Evolutionary conservation across 1,140 invertebrate species (phyloP).

Genomic region (Drosophila mojavensis): DNA sequence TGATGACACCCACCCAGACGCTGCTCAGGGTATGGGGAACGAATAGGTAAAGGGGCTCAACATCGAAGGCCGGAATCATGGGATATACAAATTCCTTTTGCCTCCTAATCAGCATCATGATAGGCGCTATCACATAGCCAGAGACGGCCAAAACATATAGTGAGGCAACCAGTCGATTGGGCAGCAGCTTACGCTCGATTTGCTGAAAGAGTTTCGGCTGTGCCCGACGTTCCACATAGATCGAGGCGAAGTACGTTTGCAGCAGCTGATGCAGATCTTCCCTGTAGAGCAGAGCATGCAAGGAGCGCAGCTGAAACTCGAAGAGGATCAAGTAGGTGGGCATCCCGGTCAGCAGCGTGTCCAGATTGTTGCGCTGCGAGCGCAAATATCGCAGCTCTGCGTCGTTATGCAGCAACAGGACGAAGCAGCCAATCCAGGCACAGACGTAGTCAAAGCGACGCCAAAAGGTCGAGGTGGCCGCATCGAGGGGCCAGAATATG

Average conservation of each 20-base stretch:
- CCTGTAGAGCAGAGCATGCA: constrained; percentile 35
- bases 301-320: constrained; percentile 61
- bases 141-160: constrained; percentile 54
- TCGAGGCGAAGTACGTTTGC: constrained; percentile 56
- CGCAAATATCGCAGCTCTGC: constrained; percentile 69
- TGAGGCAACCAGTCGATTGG: constrained; percentile 52
- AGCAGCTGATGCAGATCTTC: constrained; percentile 46
- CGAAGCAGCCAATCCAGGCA: constrained; percentile 31
- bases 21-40: constrained; percentile 57
- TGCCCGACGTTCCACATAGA: constrained; percentile 61
- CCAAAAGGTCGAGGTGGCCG: constrained; percentile 28
- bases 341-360: constrained; percentile 63
- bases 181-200: constrained; percentile 33
- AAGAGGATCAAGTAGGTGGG: constrained; percentile 71
- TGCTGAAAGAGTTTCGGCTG: constrained; percentile 37
- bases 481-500: constrained; percentile 72
- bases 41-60: constrained; percentile 49
- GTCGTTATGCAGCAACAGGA: constrained; percentile 66
- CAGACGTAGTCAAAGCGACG: constrained; percentile 37
- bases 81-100: constrained; percentile 51
- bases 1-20: constrained; percentile 63
- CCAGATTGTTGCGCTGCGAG: constrained; percentile 43
- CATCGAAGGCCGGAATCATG: constrained; percentile 63
- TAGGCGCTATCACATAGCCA: constrained; percentile 43
- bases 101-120: constrained; percentile 43